phyloP scores from a whole-genome alignment of 2,888 invertebrate species.

The Hyppa rectilinea region DNA sequence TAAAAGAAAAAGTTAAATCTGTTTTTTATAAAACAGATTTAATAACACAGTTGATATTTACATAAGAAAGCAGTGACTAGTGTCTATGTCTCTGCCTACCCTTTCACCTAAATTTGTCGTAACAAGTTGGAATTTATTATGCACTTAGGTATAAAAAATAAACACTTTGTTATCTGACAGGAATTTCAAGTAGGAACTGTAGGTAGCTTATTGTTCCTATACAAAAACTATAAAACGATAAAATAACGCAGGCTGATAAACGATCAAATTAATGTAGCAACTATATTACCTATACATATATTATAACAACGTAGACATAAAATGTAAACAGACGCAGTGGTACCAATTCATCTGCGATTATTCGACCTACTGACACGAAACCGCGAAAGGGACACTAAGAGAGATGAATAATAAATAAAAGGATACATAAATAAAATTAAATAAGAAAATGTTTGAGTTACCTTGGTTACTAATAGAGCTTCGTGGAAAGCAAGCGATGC shows the following conservation, averaged over 20 bases:
- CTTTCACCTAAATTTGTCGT: not conserved
- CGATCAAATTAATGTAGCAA: not conserved
- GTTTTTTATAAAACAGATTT: not conserved
- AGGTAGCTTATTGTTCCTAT: too few species aligned
- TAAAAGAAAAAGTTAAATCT: not conserved
- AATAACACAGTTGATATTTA: not conserved
- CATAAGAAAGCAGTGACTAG: not conserved
- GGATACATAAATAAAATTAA: not conserved
- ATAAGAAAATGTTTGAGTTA: conserved; percentile 30
- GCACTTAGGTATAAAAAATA: not conserved
- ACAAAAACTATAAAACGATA: not conserved
- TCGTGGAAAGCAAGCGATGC: conserved; percentile 28
- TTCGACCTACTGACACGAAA: conserved; percentile 46
- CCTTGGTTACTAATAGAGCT: conserved; percentile 53
- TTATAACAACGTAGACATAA: not conserved
- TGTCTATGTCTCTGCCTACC: not conserved
- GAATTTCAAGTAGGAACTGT: too few species aligned
- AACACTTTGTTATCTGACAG: too few species aligned
- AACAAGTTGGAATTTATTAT: too few species aligned
- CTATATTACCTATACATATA: not conserved
- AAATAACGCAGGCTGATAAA: not conserved
- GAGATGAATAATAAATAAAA: not conserved
- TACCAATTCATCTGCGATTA: conserved; percentile 20
- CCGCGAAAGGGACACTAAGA: not conserved
- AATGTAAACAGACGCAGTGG: conserved; percentile 43